Conservation (phyloP, 2,113 vertebrate genomes). For the Petaurus breviceps region DNA sequence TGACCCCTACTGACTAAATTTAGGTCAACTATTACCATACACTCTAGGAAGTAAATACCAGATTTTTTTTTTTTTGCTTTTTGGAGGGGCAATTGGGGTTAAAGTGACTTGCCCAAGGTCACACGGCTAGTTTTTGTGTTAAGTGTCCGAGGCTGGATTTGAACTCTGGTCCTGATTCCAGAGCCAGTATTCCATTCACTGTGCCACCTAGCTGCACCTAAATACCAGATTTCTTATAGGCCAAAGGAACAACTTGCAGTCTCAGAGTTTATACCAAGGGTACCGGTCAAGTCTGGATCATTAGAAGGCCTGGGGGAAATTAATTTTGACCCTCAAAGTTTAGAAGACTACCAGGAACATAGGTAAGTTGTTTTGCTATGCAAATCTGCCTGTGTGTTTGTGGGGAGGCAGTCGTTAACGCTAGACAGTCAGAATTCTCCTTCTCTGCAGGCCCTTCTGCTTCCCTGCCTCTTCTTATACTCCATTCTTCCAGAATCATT, state of each 20-base stretch:
- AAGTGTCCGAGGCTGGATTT: no score
- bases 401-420: neutral
- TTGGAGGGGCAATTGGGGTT: no score
- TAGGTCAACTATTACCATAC: neutral
- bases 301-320: neutral
- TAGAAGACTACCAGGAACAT: neutral
- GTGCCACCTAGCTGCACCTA: neutral
- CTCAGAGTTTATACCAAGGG: neutral
- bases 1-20: neutral
- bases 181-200: no score
- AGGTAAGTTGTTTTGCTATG: neutral
- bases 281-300: neutral
- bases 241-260: neutral
- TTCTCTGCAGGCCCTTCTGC: neutral
- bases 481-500: neutral
- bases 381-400: neutral
- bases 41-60: neutral
- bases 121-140: no score
- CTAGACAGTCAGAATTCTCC: neutral
- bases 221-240: neutral
- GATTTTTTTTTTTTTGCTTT: no score
- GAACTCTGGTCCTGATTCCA: no score
- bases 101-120: no score
- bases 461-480: neutral
- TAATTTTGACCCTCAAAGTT: neutral